Conservation (phyloP, 2,888 invertebrate genomes). For the Caenorhabditis angaria region DNA sequence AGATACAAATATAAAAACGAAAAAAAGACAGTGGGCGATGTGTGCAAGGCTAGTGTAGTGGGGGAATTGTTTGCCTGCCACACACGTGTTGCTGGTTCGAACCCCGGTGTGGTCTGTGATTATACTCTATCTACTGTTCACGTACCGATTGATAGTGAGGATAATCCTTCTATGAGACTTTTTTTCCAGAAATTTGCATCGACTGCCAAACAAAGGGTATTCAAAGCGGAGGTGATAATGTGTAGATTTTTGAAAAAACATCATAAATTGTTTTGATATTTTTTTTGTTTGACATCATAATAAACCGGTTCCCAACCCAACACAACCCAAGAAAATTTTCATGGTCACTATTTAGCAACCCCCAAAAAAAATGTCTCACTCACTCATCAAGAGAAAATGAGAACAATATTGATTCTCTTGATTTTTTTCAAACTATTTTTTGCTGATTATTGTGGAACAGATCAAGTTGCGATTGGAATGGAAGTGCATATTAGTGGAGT, state of each 20-base stretch:
- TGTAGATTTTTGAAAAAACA: conserved; percentile 13
- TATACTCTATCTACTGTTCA: conserved; percentile 42
- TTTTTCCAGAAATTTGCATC: conserved; percentile 13
- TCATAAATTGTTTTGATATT: background rate
- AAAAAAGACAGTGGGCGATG: background rate
- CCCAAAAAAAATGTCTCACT: background rate
- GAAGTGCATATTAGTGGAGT: conserved; percentile 41
- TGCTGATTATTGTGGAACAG: conserved; percentile 43
- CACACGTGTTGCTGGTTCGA: background rate
- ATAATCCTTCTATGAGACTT: conserved; percentile 44
- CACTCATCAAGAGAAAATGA: background rate
- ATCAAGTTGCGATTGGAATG: conserved; percentile 39
- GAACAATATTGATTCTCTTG: background rate
- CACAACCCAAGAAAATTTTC: background rate
- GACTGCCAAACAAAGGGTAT: conserved; percentile 20
- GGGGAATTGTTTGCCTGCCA: conserved; percentile 9
- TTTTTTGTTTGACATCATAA: conserved; percentile 5
- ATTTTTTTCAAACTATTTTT: background rate
- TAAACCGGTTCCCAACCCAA: conserved; percentile 21
- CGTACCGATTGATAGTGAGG: conserved; percentile 46
- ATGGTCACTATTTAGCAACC: background rate
- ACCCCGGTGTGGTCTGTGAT: conserved; percentile 21
- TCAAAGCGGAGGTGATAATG: conserved; percentile 27
- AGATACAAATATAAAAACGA: background rate
- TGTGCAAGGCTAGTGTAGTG: conserved; percentile 28